Percentiles rank a stretch among this genome's conserved stretches.
phyloP scores from a whole-genome alignment of 2,888 invertebrate species.

The Eudemis profundana region DNA sequence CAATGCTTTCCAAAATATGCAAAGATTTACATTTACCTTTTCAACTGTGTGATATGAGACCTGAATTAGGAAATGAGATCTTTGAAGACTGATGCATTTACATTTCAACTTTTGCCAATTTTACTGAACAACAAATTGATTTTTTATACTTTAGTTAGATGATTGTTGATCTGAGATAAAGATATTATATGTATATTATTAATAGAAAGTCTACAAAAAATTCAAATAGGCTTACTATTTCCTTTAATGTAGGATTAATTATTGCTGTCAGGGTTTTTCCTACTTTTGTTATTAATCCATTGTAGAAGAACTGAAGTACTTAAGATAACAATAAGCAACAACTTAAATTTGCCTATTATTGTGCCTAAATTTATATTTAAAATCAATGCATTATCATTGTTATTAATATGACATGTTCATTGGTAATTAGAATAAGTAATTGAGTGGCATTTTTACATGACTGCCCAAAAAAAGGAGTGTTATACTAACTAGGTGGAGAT shows the following conservation, averaged over 20 bases:
- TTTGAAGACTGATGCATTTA: conserved; percentile 77
- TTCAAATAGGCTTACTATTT: conserved; percentile 18
- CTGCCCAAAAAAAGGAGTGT: too few species aligned
- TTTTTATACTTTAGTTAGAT: conserved; percentile 49
- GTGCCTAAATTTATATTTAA: conserved; percentile 44
- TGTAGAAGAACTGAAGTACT: conserved; percentile 41
- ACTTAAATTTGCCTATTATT: conserved; percentile 41
- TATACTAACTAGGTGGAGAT: background rate
- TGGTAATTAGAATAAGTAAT: conserved; percentile 26
- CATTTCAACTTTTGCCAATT: conserved; percentile 56
- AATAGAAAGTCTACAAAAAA: conserved; percentile 24
- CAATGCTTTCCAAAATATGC: conserved; percentile 11
- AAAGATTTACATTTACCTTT: conserved; percentile 47
- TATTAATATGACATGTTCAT: conserved; percentile 26
- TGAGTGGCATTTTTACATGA: conserved; percentile 11
- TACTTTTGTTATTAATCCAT: conserved; percentile 24
- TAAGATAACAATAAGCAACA: conserved; percentile 38
- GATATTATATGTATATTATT: conserved; percentile 51
- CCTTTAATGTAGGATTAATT: conserved; percentile 22
- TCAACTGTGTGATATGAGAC: conserved; percentile 42
- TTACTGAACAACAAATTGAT: conserved; percentile 51
- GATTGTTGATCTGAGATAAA: conserved; percentile 55
- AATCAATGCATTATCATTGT: conserved; percentile 12
- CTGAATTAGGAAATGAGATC: conserved; percentile 41
- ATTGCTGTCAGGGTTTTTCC: conserved; percentile 25